Conservation (phyloP, 2,797 vertebrate genomes). For the Melanotaenia boesemani region DNA sequence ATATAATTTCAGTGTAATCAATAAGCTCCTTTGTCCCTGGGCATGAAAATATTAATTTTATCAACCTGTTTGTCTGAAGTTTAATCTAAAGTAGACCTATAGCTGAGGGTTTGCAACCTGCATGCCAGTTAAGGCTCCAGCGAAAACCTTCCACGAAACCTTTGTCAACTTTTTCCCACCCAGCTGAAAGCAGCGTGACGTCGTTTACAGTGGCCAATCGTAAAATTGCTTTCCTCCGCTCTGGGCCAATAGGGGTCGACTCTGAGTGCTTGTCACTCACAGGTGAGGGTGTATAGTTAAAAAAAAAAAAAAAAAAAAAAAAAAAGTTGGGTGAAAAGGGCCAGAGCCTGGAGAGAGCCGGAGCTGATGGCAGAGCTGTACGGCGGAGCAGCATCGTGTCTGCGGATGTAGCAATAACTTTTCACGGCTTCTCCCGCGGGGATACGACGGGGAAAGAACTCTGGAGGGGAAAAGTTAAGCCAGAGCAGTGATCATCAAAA, state of each 20-base stretch:
- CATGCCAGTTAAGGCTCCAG: constrained; percentile 22
- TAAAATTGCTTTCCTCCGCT: constrained; percentile 44
- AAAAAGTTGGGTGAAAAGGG: constrained; percentile 80
- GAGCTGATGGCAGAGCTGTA: constrained; percentile 75
- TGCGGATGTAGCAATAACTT: constrained; percentile 66
- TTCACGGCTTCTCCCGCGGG: constrained; percentile 66
- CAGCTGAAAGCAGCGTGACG: constrained; percentile 64
- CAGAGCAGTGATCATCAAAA: constrained; percentile 43
- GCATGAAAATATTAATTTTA: not conserved
- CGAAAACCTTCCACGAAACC: constrained; percentile 27
- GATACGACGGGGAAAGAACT: constrained; percentile 65
- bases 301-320: constrained; percentile 54
- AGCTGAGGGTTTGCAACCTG: constrained; percentile 10
- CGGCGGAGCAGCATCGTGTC: constrained; percentile 73
- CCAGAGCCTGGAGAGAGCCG: constrained; percentile 69
- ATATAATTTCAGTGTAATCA: not conserved
- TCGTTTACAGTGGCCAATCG: constrained; percentile 78
- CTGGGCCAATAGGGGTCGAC: constrained; percentile 75
- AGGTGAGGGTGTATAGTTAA: constrained; percentile 84
- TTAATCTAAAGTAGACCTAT: not conserved
- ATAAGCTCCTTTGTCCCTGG: accelerated
- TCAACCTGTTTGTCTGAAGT: not conserved
- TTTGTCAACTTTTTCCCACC: constrained; percentile 36
- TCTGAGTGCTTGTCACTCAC: constrained; percentile 84
- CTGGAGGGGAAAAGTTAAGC: constrained; percentile 41